Conservation (phyloP, 2,113 vertebrate genomes). For the Saccopteryx leptura region DNA sequence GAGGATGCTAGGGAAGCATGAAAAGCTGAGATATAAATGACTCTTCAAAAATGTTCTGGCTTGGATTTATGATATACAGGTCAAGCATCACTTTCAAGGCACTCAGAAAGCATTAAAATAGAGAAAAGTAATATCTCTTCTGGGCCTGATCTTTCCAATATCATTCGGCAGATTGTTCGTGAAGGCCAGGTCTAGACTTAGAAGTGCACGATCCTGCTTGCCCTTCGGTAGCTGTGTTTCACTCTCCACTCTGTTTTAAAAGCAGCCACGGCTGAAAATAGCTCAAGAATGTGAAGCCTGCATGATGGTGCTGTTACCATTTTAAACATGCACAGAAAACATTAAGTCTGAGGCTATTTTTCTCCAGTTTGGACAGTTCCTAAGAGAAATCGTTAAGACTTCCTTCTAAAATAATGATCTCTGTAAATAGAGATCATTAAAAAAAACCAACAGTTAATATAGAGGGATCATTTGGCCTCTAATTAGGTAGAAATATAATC, state of each 20-base stretch:
- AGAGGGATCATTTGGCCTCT: background rate
- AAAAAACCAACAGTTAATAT: background rate
- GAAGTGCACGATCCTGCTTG: constrained; percentile 65
- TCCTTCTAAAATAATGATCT: background rate
- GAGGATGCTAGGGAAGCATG: background rate
- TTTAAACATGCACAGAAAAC: constrained; percentile 58
- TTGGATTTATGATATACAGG: constrained; percentile 82
- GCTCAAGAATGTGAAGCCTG: constrained; percentile 61
- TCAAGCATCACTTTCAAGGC: constrained; percentile 82
- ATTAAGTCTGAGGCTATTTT: background rate
- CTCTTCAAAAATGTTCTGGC: constrained; percentile 74
- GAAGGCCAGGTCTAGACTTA: constrained; percentile 75
- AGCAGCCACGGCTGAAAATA: constrained; percentile 78
- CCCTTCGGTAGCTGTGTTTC: constrained; percentile 40
- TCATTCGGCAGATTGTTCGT: constrained; percentile 70
- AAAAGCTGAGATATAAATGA: constrained; percentile 76
- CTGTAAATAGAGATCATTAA: background rate
- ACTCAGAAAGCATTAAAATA: constrained; percentile 80
- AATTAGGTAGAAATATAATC: background rate
- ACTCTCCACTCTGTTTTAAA: constrained; percentile 59
- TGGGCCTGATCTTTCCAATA: constrained; percentile 69
- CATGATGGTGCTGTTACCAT: constrained; percentile 14
- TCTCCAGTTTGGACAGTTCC: background rate
- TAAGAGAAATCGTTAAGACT: background rate
- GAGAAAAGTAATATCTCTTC: constrained; percentile 80